phyloP scores from a whole-genome alignment of 2,888 invertebrate species.

The Fragum fragum region DNA sequence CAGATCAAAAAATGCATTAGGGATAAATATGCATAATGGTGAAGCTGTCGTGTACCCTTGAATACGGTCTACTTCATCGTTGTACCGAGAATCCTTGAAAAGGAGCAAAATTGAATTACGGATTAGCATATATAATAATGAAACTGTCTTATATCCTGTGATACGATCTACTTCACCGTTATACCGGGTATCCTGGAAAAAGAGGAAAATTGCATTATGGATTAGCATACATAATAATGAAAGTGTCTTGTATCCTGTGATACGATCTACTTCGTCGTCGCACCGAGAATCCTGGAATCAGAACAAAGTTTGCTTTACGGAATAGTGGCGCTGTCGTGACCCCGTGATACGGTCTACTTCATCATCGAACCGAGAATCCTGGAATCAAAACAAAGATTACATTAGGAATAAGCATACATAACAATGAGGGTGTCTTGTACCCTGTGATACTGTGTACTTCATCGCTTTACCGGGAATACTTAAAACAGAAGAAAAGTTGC shows the following conservation, averaged over 20 bases:
- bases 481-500: slow-evolving; percentile 60
- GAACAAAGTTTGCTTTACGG: no score
- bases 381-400: no score
- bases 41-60: slow-evolving; percentile 91
- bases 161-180: slow-evolving; percentile 88
- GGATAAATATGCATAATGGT: no score
- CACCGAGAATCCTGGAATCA: no score
- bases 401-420: no score
- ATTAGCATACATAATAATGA: slow-evolving; percentile 99
- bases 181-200: slow-evolving; percentile 87
- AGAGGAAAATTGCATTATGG: slow-evolving; percentile 76
- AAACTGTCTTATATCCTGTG: slow-evolving; percentile 91
- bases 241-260: no score
- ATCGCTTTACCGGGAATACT: slow-evolving; percentile 88
- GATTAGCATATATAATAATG: slow-evolving; percentile 97
- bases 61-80: slow-evolving; percentile 88
- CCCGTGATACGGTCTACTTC: no score
- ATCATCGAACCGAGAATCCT: no score
- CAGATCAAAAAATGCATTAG: no score
- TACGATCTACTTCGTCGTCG: no score
- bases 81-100: slow-evolving; percentile 87
- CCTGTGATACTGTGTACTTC: slow-evolving; percentile 88
- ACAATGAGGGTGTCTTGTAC: slow-evolving; percentile 93
- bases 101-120: slow-evolving; percentile 67
- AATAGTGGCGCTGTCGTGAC: no score